Base-by-base conservation (phyloP, 2,113 vertebrate genomes). In the Suncus etruscus region DNA sequence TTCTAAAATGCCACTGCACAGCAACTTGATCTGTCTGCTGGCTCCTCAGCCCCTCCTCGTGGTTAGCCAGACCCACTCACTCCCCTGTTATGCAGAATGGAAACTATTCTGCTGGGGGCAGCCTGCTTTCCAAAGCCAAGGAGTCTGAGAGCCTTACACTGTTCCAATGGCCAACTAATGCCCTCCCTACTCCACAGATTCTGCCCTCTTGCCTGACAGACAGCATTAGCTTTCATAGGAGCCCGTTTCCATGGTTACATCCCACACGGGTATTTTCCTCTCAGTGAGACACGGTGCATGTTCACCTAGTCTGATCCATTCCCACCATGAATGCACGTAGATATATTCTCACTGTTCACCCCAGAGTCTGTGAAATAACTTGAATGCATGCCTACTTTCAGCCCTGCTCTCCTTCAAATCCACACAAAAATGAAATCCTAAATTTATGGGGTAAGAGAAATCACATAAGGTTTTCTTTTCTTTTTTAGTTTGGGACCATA, bases 51-150 rank as follows among this genome's bases (percentile, higher is more conserved):
- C 94, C 92, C 92, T 95, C 93, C 96, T 94, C 74, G 87, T 1
- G 94, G 96, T 95, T 94, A 96, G 89, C 95, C 93, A 95, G 93
- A 94, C 95, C 87, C 90, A 96, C 89, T 85, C 72, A 77, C 92
- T 92, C 76, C 94, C 91, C 83, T 86, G 80, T 95, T 96, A 95
- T 86, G 80, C 91, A 95, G 69, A 92, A 84, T 94, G 96, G 96
- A 97, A 97, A 97, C 94, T 96, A 96, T 96, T 97, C 94, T 22
- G 3, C 86, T 87, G 94, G 95, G 94, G 93, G 89, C 90, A 87
- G 95, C 85, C 10, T 80, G 80, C 76, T 93, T 94, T 90, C 84
- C 88, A 95, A 91, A 83, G 85, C 85, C 80, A 95, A 92, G 92
- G 88, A 92, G 63, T 86, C 77, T 74, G 86, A 94, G 61, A 92